Base-by-base conservation (phyloP, 2,113 vertebrate species). In the Malurus melanocephalus region DNA sequence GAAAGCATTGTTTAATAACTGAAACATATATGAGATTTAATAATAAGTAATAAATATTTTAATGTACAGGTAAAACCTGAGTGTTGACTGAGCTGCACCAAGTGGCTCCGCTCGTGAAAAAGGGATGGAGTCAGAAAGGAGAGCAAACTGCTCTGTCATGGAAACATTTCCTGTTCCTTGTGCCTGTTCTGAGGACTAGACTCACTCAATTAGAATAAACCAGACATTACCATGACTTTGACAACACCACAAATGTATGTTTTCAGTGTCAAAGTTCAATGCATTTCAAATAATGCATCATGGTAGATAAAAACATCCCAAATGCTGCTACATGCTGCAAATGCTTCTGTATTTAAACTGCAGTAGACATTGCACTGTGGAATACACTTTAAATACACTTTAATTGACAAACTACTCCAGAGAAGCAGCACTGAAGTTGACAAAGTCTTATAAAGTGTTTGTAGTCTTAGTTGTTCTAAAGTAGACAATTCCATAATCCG, bases 361-460 rank as follows among this genome's bases (percentile, higher is more conserved):
- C 5, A 69, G 3, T 27, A 33, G 5, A 19, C 5, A 3, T 3
- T 72, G 46, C 35, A 32, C 26, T 16, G 4, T 38, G 18, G 32
- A 61, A 80, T 13, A 49, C 27, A 10, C 7, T 66, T 24, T 40
- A 55, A 61, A 80, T 13, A 49, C 27, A 10, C 7, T 66, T 24
- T 40, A 55, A 64, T 35, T 66, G 22, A 11, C 38, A 11, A 7
- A 18, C 4, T 56, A 5, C 42, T 77, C 27, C 65, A 19, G 33
- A 73, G 21, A 56, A 68, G 32, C 21, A 57, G 38, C 0, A 0
- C 10, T 75, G 32, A 12, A 42, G 18, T 14, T 45, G 45, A 35
- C 23, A 60, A 51, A n/a, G 33, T 6, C 18, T 79, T 35, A 12
- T 20, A 32, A 68, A 20, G 7, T 28, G 16, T 85, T 81, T 40